phyloP scores from a whole-genome alignment of 2,113 vertebrate species.

The Lagopus leucura region DNA sequence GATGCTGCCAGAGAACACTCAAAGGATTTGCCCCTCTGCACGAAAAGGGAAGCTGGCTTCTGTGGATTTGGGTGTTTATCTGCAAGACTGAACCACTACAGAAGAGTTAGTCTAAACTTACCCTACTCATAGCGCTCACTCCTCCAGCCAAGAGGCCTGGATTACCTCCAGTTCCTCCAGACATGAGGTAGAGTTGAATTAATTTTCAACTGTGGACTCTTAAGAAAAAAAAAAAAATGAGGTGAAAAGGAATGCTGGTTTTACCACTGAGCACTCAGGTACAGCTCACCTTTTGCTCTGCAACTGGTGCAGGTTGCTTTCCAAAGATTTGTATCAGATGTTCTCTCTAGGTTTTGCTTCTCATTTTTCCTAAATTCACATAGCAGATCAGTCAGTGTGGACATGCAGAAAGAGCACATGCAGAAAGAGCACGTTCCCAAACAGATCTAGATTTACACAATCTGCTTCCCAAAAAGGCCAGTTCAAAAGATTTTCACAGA shows the following conservation, averaged over 20 bases:
- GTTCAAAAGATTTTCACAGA: not conserved
- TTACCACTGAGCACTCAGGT: not conserved
- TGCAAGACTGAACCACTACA: not conserved
- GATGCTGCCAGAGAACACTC: not conserved
- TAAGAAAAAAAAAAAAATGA: not conserved
- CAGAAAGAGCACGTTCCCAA: not conserved
- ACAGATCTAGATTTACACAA: not conserved
- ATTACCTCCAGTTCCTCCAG: not conserved
- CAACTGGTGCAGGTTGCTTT: not conserved
- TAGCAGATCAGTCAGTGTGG: not conserved
- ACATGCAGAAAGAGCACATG: not conserved
- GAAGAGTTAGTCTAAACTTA: not conserved
- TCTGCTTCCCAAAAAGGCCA: not conserved
- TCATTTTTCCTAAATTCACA: not conserved
- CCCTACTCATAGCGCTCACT: not conserved
- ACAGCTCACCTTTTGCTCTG: not conserved
- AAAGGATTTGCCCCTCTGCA: not conserved
- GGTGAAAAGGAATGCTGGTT: not conserved
- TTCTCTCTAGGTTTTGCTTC: not conserved
- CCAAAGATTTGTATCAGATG: not conserved
- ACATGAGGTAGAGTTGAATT: not conserved
- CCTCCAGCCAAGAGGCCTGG: not conserved
- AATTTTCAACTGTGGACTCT: not conserved
- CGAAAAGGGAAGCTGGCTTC: slow-evolving; percentile 4
- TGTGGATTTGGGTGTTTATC: not conserved